Evolutionary conservation across 2,888 invertebrate genomes (phyloP).

Genomic region (Sympetrum striolatum): DNA sequence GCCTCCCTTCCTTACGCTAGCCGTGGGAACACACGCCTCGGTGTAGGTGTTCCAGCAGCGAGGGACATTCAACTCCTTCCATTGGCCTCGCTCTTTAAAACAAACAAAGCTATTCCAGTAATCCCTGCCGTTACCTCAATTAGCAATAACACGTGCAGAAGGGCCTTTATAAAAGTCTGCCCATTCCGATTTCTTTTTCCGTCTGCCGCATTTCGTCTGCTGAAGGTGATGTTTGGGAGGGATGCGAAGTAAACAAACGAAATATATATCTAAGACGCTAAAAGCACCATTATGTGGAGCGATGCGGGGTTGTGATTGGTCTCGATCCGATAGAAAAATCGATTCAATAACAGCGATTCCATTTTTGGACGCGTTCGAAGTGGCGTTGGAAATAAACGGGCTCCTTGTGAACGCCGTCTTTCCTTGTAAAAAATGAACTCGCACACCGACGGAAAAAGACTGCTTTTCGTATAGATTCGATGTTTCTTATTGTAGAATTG

Average conservation of each 20-base stretch:
- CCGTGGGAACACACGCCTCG: slow-evolving; percentile 28
- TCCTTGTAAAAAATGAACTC: no score
- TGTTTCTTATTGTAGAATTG: no score
- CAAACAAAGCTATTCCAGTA: background rate
- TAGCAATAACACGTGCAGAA: background rate
- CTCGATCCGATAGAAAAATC: background rate
- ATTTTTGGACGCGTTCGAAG: background rate
- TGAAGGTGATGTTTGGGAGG: background rate
- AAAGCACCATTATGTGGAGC: background rate
- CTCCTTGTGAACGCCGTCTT: no score
- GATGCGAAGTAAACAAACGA: background rate
- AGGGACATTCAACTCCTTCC: slow-evolving; percentile 22
- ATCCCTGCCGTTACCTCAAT: background rate
- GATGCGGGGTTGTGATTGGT: background rate
- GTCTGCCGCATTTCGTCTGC: background rate
- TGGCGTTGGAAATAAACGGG: no score
- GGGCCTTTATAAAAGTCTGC: background rate
- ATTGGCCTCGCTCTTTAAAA: slow-evolving; percentile 14
- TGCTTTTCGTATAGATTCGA: no score
- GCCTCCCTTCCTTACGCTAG: background rate
- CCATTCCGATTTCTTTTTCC: background rate
- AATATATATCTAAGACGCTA: background rate
- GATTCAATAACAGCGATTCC: background rate
- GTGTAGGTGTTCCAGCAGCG: background rate
- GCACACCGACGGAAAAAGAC: no score